Conservation (phyloP, 2,797 vertebrate species). For the Podarcis lilfordi region DNA sequence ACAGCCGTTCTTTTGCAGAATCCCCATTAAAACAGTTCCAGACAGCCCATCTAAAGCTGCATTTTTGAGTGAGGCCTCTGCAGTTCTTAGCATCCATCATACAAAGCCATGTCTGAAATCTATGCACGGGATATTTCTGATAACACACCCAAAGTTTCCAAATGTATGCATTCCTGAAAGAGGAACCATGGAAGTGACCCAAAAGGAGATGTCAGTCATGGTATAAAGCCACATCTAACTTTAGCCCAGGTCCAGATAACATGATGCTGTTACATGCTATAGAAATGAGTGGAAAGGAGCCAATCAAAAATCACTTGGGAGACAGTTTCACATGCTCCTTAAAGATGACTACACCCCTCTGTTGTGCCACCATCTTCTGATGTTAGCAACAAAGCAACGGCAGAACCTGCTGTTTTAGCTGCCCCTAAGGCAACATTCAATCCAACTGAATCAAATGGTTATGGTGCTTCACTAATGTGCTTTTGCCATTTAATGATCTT, state of each 20-base stretch:
- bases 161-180: background rate
- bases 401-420: slow-evolving; percentile 33
- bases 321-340: background rate
- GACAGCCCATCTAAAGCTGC: background rate
- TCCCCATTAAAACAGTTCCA: slow-evolving; percentile 3
- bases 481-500: slow-evolving; percentile 64
- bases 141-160: background rate
- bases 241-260: background rate
- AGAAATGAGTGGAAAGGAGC: slow-evolving; percentile 37
- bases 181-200: background rate
- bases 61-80: background rate
- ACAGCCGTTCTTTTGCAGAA: too few relatives aligned
- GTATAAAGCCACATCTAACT: background rate
- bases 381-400: slow-evolving; percentile 39
- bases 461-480: slow-evolving; percentile 53
- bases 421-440: slow-evolving; percentile 24
- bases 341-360: slow-evolving; percentile 29
- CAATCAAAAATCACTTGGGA: background rate
- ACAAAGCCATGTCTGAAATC: background rate
- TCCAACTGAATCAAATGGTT: slow-evolving; percentile 61
- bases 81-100: background rate
- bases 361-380: slow-evolving; percentile 29
- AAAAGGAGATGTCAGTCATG: background rate
- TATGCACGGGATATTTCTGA: background rate
- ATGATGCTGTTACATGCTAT: background rate